Evolutionary conservation across 1,140 invertebrate species (phyloP), one percentile per base, ranked within the genome.

Genomic region (Drosophila hydei): DNA sequence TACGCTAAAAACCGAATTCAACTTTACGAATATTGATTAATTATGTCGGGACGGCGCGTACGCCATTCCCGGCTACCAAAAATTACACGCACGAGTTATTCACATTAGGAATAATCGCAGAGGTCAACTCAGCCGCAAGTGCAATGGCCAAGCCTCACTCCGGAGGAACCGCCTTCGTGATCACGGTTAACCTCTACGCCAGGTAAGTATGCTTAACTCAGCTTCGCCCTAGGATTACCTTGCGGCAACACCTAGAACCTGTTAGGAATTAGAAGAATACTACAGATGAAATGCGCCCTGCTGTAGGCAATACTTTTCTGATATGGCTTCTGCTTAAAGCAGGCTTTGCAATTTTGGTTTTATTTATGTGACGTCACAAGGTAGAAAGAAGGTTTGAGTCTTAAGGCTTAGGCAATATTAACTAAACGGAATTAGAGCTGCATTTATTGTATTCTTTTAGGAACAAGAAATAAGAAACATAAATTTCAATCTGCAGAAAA

Each of bases 121-220:
- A 75, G 71, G 76, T 77, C 71, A 87, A 76, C 75, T 76, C 52
- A 58, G 11, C 58, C 65, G 27, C 30, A 36, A 48, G 81, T 83
- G 81, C 85, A 89, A 89, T 87, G 81, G 64, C 67, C 60, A 72
- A 92, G 93, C 91, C 93, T 94, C 94, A 74, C 92, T 92, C 93
- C 93, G 93, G 93, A 92, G 92, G 91, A 93, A 94, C 93, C 92
- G 91, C 93, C 94, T 94, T 93, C 72, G 40, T 93, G 94, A 94
- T 94, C 94, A 94, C 90, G 92, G 92, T 94, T 91, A 77, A 91
- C 92, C 92, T 93, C 93, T 91, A 90, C 92, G 90, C 89, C 92
- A 92, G 92, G 92, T 92, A 92, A 92, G 92, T 92, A 92, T 92
- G 91, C 79, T 85, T 84, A 19, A 8, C 0, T 0, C 11, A 2